phyloP scores from a whole-genome alignment of 2,113 vertebrate genomes.

The Calidris pygmaea region DNA sequence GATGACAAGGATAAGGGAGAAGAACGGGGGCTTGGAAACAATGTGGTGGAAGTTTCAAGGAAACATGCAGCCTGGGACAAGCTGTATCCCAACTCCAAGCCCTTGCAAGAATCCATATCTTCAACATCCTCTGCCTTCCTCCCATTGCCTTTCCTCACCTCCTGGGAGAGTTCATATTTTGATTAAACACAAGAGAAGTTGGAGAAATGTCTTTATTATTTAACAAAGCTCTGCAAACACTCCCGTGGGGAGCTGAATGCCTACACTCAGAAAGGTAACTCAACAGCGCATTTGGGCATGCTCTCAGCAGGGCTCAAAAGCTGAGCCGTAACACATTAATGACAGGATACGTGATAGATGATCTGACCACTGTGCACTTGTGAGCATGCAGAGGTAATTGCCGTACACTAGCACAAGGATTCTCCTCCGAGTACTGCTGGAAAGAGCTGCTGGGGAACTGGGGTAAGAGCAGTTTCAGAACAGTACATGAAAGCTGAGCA shows the following conservation, averaged over 20 bases:
- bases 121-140: not conserved
- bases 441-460: not conserved
- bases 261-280: not conserved
- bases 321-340: not conserved
- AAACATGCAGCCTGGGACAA: not conserved
- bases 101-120: not conserved
- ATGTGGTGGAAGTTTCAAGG: not conserved
- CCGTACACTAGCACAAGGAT: conserved; percentile 19
- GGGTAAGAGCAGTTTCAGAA: not conserved
- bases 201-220: not conserved
- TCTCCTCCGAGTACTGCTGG: not conserved
- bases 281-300: not conserved
- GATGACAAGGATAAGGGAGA: not conserved
- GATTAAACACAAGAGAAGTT: not conserved
- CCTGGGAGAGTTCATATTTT: not conserved
- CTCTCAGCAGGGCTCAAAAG: not conserved
- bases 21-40: fast-evolving
- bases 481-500: not conserved
- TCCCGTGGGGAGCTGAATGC: not conserved
- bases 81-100: not conserved
- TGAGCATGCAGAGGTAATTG: conserved; percentile 6
- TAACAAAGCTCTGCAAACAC: conserved; percentile 2
- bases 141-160: not conserved
- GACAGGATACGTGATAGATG: not conserved
- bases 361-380: not conserved